Evolutionary conservation across 1,140 invertebrate genomes (phyloP).

Genomic region (Capitella teleta): DNA sequence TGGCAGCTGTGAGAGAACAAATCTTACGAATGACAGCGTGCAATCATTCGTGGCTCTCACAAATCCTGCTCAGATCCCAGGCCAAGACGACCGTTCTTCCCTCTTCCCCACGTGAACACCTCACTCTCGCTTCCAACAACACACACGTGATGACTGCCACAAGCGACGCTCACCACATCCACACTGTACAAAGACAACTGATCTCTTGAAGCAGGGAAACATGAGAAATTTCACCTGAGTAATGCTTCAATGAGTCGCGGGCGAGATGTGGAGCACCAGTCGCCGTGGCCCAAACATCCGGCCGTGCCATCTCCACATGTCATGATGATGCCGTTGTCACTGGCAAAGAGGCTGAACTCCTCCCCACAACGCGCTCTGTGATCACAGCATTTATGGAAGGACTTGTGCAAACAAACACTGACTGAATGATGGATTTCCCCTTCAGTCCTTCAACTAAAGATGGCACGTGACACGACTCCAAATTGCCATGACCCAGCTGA

Average conservation of each 20-base stretch:
- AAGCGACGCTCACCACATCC: conserved; percentile 53
- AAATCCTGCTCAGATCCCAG: conserved; percentile 50
- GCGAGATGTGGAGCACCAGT: conserved; percentile 47
- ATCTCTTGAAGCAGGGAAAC: too few relatives aligned
- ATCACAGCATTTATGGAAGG: too few relatives aligned
- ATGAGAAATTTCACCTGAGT: conserved; percentile 43
- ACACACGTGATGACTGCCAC: conserved; percentile 56
- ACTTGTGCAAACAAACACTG: conserved; percentile 17
- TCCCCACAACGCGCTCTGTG: conserved; percentile 39
- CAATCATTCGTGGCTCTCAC: conserved; percentile 21
- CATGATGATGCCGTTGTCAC: conserved; percentile 57
- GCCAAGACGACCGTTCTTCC: conserved; percentile 53
- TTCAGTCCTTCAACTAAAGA: conserved; percentile 49
- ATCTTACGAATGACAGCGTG: background rate
- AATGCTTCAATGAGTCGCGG: conserved; percentile 54
- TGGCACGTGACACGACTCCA: conserved; percentile 48
- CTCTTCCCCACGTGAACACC: conserved; percentile 60
- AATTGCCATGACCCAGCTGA: conserved; percentile 55
- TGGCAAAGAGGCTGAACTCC: conserved; percentile 53
- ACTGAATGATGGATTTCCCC: conserved; percentile 52
- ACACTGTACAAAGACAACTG: conserved; percentile 40
- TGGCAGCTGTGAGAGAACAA: background rate
- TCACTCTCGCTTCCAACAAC: conserved; percentile 51
- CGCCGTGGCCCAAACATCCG: conserved; percentile 58
- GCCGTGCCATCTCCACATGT: conserved; percentile 57